Conservation (phyloP, 2,888 invertebrate species). For the Shargacucullia verbasci region DNA sequence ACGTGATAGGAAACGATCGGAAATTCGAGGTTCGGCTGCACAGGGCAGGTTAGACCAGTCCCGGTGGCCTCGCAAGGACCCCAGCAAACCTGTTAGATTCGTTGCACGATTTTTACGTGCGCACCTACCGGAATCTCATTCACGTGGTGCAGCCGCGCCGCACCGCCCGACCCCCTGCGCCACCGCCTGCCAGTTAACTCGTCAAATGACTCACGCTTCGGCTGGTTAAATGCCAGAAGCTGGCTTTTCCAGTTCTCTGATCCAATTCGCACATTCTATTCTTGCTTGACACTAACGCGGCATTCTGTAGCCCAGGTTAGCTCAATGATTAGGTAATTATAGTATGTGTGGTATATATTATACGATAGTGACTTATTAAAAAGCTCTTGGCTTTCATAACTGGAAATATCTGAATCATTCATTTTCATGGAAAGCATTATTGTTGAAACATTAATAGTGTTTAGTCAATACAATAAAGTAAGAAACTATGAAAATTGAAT, state of each 20-base stretch:
- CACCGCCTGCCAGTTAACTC: slow-evolving; percentile 84
- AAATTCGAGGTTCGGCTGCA: slow-evolving; percentile 86
- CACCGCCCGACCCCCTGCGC: slow-evolving; percentile 69
- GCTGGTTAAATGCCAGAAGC: slow-evolving; percentile 86
- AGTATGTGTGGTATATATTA: slow-evolving; percentile 13
- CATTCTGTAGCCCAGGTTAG: slow-evolving; percentile 58
- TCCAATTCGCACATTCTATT: slow-evolving; percentile 84
- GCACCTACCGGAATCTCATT: slow-evolving; percentile 89
- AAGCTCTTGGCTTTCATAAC: slow-evolving; percentile 5
- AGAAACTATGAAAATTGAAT: no score
- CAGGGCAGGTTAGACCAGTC: slow-evolving; percentile 89
- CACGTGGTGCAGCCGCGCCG: slow-evolving; percentile 82
- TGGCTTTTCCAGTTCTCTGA: slow-evolving; percentile 88
- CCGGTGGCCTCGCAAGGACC: slow-evolving; percentile 88
- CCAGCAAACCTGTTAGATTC: slow-evolving; percentile 89
- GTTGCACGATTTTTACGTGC: slow-evolving; percentile 89
- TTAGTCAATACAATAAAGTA: no score
- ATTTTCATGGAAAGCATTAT: not conserved
- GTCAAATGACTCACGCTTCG: slow-evolving; percentile 87
- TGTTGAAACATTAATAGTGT: no score
- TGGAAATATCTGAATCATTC: slow-evolving; percentile 1
- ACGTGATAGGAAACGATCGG: slow-evolving; percentile 85
- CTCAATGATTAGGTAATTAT: slow-evolving; percentile 51
- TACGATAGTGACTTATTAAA: slow-evolving; percentile 13
- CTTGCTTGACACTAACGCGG: slow-evolving; percentile 65